Percentiles rank a stretch among this genome's conserved stretches.
phyloP scores from a whole-genome alignment of 2,888 invertebrate species.

The Erpobdella octoculata region DNA sequence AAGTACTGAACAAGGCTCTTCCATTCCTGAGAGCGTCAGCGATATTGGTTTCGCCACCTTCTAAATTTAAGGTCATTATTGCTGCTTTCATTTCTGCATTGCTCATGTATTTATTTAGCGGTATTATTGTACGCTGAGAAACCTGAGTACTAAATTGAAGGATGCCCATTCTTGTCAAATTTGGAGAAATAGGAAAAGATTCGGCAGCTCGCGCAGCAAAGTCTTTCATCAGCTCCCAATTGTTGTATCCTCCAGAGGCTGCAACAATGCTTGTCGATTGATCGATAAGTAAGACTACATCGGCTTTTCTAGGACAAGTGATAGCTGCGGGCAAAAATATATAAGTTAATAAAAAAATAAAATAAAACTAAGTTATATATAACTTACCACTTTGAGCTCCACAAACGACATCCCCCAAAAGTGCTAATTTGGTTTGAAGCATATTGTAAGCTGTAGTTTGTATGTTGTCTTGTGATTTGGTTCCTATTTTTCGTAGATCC shows the following conservation, averaged over 20 bases:
- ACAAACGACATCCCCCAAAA: constrained; percentile 13
- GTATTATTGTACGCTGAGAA: background rate
- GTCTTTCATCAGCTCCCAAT: constrained; percentile 30
- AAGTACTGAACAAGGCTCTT: constrained; percentile 13
- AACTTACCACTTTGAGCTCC: constrained; percentile 24
- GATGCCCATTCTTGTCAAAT: constrained; percentile 19
- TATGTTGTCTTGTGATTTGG: constrained; percentile 15
- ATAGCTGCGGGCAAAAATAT: background rate
- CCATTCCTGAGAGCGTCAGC: constrained; percentile 29
- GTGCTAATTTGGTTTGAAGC: constrained; percentile 21
- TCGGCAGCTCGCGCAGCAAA: constrained; percentile 23
- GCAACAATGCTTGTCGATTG: constrained; percentile 30
- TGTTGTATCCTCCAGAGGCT: constrained; percentile 8
- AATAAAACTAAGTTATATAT: background rate
- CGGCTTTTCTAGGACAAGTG: constrained; percentile 30
- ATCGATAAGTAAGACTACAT: constrained; percentile 28
- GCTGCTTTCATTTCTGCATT: background rate
- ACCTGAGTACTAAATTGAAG: constrained; percentile 26
- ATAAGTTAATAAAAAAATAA: background rate
- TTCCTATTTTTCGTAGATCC: constrained; percentile 15
- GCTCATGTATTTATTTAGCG: constrained; percentile 13
- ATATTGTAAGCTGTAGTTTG: constrained; percentile 3
- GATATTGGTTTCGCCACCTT: constrained; percentile 32
- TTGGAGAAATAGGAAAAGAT: constrained; percentile 26
- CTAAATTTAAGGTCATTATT: constrained; percentile 17